Evolutionary conservation across 2,113 vertebrate genomes (phyloP), one percentile per base, ranked within the genome.

Genomic region (Rhinoderma darwinii): DNA sequence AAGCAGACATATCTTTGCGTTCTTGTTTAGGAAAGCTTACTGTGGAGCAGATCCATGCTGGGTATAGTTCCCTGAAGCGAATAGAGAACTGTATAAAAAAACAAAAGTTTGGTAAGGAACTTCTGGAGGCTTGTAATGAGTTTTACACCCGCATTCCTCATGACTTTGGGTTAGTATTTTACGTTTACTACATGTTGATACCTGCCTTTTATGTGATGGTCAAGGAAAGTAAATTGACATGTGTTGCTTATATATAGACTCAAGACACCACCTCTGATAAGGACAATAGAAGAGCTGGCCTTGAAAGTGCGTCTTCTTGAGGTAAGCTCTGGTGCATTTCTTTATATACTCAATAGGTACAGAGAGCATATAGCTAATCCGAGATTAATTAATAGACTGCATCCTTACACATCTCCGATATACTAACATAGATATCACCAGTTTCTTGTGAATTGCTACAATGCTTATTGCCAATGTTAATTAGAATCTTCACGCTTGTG

Each of bases 121-220:
- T 97, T 47, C 2, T 96, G 61, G 95, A 97, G 41, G 97, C 97
- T 1, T 98, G 97, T 91, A 97, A 96, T 89, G 95, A 97, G 85
- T 98, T 98, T 89, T 98, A 98, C 89, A 97, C 97, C 14, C 95
- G 96, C 32, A 96, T 98, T 86, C 97, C 97, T 0, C 97, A 98
- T 50, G 95, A 98, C 91, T 98, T 98, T 82, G 97, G 97, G 97
- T 98, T 84, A 86, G 88, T 88, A 77, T 35, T 77, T 81, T 18
- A 22, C 15, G n/a, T 75, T 25, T 47, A 32, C 11, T n/a, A 70
- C 18, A 70, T 56, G 10, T 44, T 17, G 10, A 4, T 22, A 41
- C 1, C 7, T 41, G 18, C 27, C 17, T 47, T 47, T n/a, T 35
- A 20, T 11, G 70, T 22, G 5, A 43, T 47, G 12, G 12, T 25